Conservation (phyloP, 2,888 invertebrate genomes). For the Apodemia duryi region DNA sequence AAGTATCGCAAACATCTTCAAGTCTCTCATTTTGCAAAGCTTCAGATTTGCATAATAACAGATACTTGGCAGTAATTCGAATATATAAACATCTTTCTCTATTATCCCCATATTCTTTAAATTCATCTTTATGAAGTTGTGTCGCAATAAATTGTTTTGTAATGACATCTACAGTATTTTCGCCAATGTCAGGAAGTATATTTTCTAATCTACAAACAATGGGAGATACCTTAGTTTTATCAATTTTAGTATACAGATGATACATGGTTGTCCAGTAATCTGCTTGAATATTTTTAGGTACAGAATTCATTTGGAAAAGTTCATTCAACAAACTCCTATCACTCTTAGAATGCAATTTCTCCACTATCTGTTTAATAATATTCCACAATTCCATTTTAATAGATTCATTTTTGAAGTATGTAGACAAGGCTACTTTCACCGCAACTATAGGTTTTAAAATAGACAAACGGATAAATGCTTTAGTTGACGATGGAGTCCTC, state of each 20-base stretch:
- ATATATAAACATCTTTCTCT: slow-evolving; percentile 30
- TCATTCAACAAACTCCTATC: no score
- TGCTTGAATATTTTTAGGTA: slow-evolving; percentile 40
- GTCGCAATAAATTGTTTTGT: slow-evolving; percentile 33
- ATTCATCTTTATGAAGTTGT: neutral
- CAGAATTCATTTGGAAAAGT: slow-evolving; percentile 26
- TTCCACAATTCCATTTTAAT: slow-evolving; percentile 43
- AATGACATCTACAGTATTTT: slow-evolving; percentile 34
- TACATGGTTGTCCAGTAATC: slow-evolving; percentile 45
- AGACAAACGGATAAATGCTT: slow-evolving; percentile 36
- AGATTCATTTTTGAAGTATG: slow-evolving; percentile 32
- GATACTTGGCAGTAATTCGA: slow-evolving; percentile 44
- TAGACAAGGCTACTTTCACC: slow-evolving; percentile 39
- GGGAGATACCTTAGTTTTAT: slow-evolving; percentile 27
- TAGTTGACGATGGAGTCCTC: slow-evolving; percentile 33
- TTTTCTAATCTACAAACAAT: slow-evolving; percentile 38
- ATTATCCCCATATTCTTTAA: neutral
- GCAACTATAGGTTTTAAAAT: slow-evolving; percentile 39
- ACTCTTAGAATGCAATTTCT: slow-evolving; percentile 25
- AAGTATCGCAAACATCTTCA: slow-evolving; percentile 37
- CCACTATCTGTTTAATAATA: slow-evolving; percentile 39
- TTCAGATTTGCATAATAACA: slow-evolving; percentile 41
- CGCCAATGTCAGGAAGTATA: slow-evolving; percentile 36
- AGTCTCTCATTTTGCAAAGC: slow-evolving; percentile 37
- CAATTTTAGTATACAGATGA: slow-evolving; percentile 32